These are phyloP conservation scores for Vulpes ferrilata DNA, from an alignment of 2,113 vertebrate species.

Conservation along the genomic window DNA sequence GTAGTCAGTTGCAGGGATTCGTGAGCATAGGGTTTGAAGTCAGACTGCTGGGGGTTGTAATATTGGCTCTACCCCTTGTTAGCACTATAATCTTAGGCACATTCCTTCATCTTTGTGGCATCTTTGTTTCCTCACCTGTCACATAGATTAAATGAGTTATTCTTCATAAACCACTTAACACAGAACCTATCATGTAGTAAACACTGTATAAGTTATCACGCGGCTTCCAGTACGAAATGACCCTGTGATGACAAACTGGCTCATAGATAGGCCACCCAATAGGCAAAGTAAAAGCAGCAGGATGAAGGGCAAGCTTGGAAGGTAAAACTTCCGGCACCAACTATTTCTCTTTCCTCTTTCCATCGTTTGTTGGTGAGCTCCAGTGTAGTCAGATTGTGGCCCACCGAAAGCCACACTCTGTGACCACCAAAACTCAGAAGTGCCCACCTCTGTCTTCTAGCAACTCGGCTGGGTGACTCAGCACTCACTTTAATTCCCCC, in stretches of 20 bases:
- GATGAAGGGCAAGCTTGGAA: neutral
- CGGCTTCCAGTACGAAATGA: conserved; percentile 48
- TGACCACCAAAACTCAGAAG: conserved; percentile 77
- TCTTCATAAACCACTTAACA: neutral
- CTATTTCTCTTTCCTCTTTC: conserved; percentile 41
- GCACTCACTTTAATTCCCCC: conserved; percentile 59
- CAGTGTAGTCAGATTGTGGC: conserved; percentile 43
- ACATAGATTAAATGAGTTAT: neutral
- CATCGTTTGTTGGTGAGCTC: neutral
- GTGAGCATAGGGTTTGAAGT: neutral
- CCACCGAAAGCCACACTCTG: conserved; percentile 75
- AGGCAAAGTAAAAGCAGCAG: neutral
- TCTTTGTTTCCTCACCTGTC: neutral
- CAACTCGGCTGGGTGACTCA: conserved; percentile 72
- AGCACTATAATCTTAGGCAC: neutral
- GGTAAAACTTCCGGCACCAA: neutral
- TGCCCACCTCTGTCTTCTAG: conserved; percentile 79
- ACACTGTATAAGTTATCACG: neutral
- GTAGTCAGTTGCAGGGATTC: neutral
- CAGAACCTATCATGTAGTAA: neutral
- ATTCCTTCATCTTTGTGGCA: neutral
- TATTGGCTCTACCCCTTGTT: neutral
- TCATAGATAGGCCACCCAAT: neutral
- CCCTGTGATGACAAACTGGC: neutral
- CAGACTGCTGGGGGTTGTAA: neutral